Evolutionary conservation across 2,888 invertebrate genomes (phyloP), one percentile per base, ranked within the genome.

Genomic region (Pinctada fucata): DNA sequence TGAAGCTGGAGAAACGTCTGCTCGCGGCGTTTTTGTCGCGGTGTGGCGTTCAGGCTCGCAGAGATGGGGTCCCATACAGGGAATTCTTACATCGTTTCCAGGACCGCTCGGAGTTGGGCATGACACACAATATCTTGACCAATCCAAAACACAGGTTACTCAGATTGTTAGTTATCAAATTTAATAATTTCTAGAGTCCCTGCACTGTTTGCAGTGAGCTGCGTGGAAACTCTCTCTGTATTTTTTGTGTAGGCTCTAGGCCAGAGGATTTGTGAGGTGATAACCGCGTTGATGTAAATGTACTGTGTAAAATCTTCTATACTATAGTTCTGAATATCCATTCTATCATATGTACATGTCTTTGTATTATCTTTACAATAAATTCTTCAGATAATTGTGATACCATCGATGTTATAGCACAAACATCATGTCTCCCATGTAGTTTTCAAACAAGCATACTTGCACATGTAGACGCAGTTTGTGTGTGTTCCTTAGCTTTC

Each of bases 1-100:
- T 92, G 75, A 85, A 83, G 8, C 78, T 92, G 75, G 91, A 92
- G 83, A 91, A 90, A 84, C 83, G 84, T 5, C 85, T 91, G 72
- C 83, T 92, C 66, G 89, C 88, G 2, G 90, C 91, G n/a, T 92
- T 92, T 85, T 84, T 92, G 80, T 88, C 90, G 0, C 84, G 92
- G 47, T 92, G 92, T 81, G 85, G 87, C n/a, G 86, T 92, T 4
- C 82, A 87, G 68, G 86, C 88, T 47, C 83, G 85, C 70, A 85
- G 87, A 6, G 87, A 87, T 47, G 89, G 90, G 2, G 88, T 92
- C 6, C 91, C 91, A 1, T 92, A 92, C 86, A 82, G 88, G 68
- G 92, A 92, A 75, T 92, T 92, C 86, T 86, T 92, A n/a, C 90
- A 91, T 82, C 83, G 91, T 63, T 92, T 92, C 89, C 92, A 92